Evolutionary conservation across 2,113 vertebrate species (phyloP), one percentile per base, ranked within the genome.

Genomic region (Pipa parva): DNA sequence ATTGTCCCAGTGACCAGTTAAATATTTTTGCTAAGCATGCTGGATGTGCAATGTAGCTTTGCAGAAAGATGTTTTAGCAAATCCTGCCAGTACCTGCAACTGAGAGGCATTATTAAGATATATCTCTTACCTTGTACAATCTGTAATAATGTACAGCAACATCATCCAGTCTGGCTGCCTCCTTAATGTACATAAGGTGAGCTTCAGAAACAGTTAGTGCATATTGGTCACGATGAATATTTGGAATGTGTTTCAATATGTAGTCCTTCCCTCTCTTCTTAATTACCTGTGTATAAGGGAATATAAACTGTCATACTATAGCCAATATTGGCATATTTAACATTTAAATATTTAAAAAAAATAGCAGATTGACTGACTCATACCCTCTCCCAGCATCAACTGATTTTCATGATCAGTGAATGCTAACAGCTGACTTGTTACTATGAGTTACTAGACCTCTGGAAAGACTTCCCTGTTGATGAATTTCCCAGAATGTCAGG

Each of bases 171-270:
- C 92, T 88, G 2, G 95, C 93, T 0, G 94, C 92, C 82, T 99
- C 95, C 79, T 97, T 98, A 69, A 99, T 97, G 80, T 97, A 99
- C 59, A 96, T 97, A 21, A 99, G 93, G 21, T 98, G 91, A 0
- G 96, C 95, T 77, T 98, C 96, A 0, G 95, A 94, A 24, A 94
- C 96, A 0, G 93, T 95, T 77, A 98, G 90, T n/a, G 94, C 93
- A 51, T 94, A 96, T 88, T 98, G 97, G 76, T 99, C 97, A 55
- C 95, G 97, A 91, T 99, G 97, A 93, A 99, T 99, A 83, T 93
- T 95, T 0, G 97, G 97, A 62, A 98, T 92, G 42, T 99, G 96
- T 75, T 96, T 93, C 77, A 98, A 86, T 88, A 99, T 98, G 79
- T 99, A 99, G 22, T 97, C 95, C 27, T 90, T 90, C 54, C 97